Evolutionary conservation across 2,888 invertebrate genomes (phyloP), one percentile per base, ranked within the genome.

Genomic region (Neoaliturus tenellus): DNA sequence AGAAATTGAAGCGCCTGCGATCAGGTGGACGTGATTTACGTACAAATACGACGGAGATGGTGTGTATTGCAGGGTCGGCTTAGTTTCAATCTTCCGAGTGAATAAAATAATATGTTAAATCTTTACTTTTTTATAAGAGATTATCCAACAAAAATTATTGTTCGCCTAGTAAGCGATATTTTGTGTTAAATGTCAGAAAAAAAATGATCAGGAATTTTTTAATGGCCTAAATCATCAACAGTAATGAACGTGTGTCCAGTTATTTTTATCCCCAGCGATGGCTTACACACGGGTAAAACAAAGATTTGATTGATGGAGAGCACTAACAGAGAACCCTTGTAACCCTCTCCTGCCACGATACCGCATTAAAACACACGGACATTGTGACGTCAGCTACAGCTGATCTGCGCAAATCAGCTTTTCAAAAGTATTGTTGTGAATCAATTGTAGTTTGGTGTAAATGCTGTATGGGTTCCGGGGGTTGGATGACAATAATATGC

Each of bases 111-210:
- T 35, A 6, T 35, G 35, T 10, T 35, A 4, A 35, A 35, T 35
- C 35, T 35, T 10, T 35, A 6, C 10, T 35, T 4, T 35, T 35
- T 35, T 35, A 94, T 89, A 90, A 90, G 85, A 87, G 51, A 51
- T n/a, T n/a, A n/a, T n/a, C n/a, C n/a, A n/a, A n/a, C n/a, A n/a
- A n/a, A n/a, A n/a, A n/a, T n/a, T n/a, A n/a, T n/a, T n/a, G n/a
- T n/a, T n/a, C n/a, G n/a, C n/a, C n/a, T n/a, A n/a, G n/a, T n/a
- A n/a, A n/a, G n/a, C n/a, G n/a, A n/a, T n/a, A n/a, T n/a, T n/a
- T n/a, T n/a, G n/a, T n/a, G n/a, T n/a, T n/a, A n/a, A n/a, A n/a
- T n/a, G n/a, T n/a, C n/a, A n/a, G n/a, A n/a, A n/a, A n/a, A n/a
- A n/a, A n/a, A n/a, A n/a, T n/a, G n/a, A n/a, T n/a, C n/a, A n/a